A percentile compares a stretch with the other conserved stretches of the same genome.
phyloP scores from a whole-genome alignment of 2,113 vertebrate genomes.

The Odocoileus hemionus region DNA sequence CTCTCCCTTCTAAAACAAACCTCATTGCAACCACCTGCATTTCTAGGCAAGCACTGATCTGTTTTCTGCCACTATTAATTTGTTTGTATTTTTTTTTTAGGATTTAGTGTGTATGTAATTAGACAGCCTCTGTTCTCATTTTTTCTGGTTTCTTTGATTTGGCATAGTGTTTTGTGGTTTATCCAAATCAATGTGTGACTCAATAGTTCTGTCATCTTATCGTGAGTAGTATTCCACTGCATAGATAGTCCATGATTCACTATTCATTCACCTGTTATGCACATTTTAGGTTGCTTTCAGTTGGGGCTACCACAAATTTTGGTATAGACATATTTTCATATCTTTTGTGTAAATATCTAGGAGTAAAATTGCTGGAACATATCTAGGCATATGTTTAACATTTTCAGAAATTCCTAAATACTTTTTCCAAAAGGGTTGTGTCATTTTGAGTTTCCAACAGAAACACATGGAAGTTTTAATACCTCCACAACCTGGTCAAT shows the following conservation, averaged over 20 bases:
- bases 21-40: neutral
- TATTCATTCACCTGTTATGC: neutral
- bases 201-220: neutral
- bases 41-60: neutral
- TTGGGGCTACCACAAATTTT: neutral
- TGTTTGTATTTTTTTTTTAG: neutral
- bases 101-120: neutral
- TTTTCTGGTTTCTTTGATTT: neutral
- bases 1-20: neutral
- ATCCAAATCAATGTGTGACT: neutral
- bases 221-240: neutral
- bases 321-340: neutral
- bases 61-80: neutral
- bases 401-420: neutral
- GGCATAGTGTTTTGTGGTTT: neutral
- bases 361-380: neutral
- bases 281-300: neutral
- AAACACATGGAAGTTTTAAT: neutral
- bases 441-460: neutral
- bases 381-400: neutral
- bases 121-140: neutral
- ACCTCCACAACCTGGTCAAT: neutral
- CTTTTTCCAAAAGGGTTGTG: neutral
- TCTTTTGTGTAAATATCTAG: neutral
- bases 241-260: neutral